Percentiles rank a stretch among this genome's conserved stretches.
phyloP scores from a whole-genome alignment of 2,113 vertebrate genomes.

The Upupa epops region DNA sequence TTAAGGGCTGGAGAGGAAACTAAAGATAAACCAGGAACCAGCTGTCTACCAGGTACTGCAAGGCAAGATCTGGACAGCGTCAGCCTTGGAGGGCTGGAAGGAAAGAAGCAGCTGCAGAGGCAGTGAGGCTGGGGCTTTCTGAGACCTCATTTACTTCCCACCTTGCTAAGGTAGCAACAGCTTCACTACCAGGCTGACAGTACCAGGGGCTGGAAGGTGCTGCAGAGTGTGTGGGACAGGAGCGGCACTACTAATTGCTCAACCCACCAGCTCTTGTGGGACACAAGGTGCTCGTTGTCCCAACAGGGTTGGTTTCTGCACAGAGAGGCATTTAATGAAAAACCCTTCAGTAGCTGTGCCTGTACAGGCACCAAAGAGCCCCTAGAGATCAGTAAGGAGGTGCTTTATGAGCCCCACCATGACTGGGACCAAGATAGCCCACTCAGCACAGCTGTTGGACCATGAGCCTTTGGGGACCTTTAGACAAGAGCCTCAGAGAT shows the following conservation, averaged over 20 bases:
- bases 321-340: neutral
- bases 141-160: neutral
- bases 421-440: neutral
- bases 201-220: neutral
- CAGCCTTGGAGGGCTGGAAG: neutral
- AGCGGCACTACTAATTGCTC: neutral
- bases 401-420: rapidly evolving
- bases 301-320: neutral
- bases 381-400: neutral
- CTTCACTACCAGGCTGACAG: neutral
- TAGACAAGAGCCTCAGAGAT: neutral
- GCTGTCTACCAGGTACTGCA: neutral
- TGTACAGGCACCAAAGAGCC: neutral
- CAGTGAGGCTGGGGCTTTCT: neutral
- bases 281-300: neutral
- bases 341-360: neutral
- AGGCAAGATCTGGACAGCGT: neutral
- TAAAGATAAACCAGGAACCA: neutral
- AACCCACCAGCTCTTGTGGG: rapidly evolving
- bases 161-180: rapidly evolving
- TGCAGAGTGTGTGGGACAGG: neutral
- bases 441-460: neutral
- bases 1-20: neutral
- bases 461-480: neutral
- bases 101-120: neutral